Evolutionary conservation across 2,113 vertebrate species (phyloP), one percentile per base, ranked within the genome.

Genomic region (Percopsis transmontana): DNA sequence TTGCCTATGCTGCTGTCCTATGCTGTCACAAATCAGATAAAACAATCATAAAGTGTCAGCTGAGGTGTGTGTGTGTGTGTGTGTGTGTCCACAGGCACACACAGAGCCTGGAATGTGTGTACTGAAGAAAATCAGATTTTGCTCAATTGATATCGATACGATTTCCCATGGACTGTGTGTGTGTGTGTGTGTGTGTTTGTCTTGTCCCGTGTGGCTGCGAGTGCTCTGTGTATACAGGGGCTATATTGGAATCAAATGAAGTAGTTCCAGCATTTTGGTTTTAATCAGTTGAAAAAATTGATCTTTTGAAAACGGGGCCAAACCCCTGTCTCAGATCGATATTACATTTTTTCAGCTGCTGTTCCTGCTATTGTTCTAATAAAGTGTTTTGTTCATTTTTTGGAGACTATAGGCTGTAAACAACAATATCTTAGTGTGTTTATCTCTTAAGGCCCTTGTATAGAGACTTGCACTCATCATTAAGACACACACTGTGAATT

Each of bases 191-290:
- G 40, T 14, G 51, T 18, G 21, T 57, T 2, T 51, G 20, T 20
- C 14, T 0, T 14, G 21, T 27, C 42, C 12, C 16, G 44, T 47
- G 39, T 14, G 18, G 18, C 14, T 18, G 16, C 15, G 8, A 15
- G 33, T 40, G 27, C n/a, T 38, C 4, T 0, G 24, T 39, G 24
- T 33, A 5, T 57, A 27, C 9, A 20, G 27, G 33, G 62, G 52
- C 52, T 33, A 1, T 60, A 54, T 39, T 59, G 56, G 27, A 79
- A 83, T 76, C 69, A 50, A 62, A 74, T 76, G 69, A 51, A 23
- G 27, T 7, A 33, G 60, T 62, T 64, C 54, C 59, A 65, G 47
- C 16, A 60, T 64, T 79, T 63, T 64, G 52, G 74, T 70, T 80
- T 69, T 21, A 62, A 75, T 61, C 54, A 64, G 12, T 50, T 45